phyloP scores from a whole-genome alignment of 2,113 vertebrate genomes.

The Oceanodroma tethys region DNA sequence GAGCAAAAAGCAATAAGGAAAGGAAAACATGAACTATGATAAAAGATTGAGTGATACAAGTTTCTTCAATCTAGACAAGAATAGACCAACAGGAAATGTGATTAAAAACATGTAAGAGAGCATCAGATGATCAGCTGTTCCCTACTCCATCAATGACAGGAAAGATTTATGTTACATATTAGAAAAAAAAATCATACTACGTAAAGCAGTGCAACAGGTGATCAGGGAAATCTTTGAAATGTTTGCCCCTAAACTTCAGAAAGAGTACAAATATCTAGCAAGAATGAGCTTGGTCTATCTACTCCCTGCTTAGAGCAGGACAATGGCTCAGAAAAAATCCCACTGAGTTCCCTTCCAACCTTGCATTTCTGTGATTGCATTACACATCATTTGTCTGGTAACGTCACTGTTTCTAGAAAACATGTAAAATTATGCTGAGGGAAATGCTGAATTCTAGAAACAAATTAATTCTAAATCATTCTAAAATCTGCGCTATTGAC shows the following conservation, averaged over 20 bases:
- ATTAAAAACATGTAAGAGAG: neutral
- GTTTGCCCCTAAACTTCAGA: neutral
- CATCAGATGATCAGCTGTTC: neutral
- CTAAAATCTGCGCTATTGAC: neutral
- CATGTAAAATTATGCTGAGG: neutral
- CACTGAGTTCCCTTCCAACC: neutral
- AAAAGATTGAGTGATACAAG: neutral
- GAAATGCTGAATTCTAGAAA: neutral
- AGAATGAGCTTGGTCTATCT: neutral
- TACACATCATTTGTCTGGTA: neutral
- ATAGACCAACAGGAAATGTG: neutral
- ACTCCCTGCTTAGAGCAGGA: neutral
- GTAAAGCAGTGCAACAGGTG: neutral
- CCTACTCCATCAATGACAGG: neutral
- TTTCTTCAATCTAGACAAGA: neutral
- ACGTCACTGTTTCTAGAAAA: neutral
- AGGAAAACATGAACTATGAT: neutral
- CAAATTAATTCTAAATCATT: neutral
- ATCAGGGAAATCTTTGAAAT: neutral
- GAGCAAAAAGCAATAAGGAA: neutral
- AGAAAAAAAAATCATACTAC: neutral
- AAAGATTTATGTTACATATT: neutral
- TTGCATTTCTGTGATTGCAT: neutral
- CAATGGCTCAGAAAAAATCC: neutral
- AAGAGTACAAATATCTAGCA: neutral